Base-by-base conservation (phyloP, 2,113 vertebrate genomes). In the Spheniscus mendiculus region DNA sequence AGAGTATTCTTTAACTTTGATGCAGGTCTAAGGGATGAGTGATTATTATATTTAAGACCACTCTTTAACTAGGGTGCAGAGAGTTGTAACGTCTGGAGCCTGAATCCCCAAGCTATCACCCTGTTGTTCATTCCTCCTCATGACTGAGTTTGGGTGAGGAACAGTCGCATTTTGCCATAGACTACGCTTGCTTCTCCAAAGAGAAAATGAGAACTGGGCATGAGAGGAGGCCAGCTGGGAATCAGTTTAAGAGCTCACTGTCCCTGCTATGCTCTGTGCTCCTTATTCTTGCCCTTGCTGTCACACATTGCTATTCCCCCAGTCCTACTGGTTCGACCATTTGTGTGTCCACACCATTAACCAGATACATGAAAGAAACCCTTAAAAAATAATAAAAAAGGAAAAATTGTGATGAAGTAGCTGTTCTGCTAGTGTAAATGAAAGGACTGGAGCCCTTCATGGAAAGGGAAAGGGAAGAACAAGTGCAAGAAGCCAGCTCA, bases 81-180 rank as follows among this genome's bases (percentile, higher is more conserved):
- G 12, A 61, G 25, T 36, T 52, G 34, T 77, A 80, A 65, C 34
- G 34, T 61, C 27, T 29, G 62, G 21, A 72, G 7, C 40, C 53
- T 77, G 45, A 73, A 80, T 73, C 15, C 45, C 34, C 27, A 36
- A 87, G 36, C 8, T 26, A 77, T 40, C 11, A 29, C 27, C 80
- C 26, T 72, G 26, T 27, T 53, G 5, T 52, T 88, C 0, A 0
- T 27, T 63, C 59, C 44, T 72, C 36, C 29, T 61, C 62, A 38
- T 44, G 45, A 76, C 23, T 34, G 85, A 79, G 27, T 83, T 36
- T 78, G 50, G 26, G 42, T 65, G 67, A 91, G 21, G 30, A 89
- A 45, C 7, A 42, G 32, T 32, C 0, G 0, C 26, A 44, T 74
- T 77, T 72, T 85, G 11, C 53, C 44, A n/a, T 11, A 77, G 45